Evolutionary conservation across 2,797 vertebrate species (phyloP).

Genomic region (Microctenopoma stevenorrisi): DNA sequence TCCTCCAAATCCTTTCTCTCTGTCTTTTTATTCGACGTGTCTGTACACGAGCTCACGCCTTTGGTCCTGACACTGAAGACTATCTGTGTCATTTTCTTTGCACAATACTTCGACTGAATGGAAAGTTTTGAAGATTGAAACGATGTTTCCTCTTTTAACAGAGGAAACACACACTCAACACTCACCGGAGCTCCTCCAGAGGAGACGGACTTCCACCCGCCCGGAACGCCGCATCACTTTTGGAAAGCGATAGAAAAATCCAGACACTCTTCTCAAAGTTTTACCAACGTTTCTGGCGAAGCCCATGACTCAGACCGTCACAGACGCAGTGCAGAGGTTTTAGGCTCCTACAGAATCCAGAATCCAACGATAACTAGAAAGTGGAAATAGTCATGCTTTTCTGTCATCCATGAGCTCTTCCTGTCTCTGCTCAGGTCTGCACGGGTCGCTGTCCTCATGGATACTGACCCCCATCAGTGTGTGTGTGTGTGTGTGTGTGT

Average conservation of each 20-base stretch:
- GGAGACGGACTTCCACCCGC: conserved; percentile 73
- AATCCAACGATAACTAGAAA: conserved; percentile 9
- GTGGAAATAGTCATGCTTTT: conserved; percentile 20
- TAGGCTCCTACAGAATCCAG: conserved; percentile 1
- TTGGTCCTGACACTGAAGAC: too few relatives aligned
- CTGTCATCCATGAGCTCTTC: conserved; percentile 23
- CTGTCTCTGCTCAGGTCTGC: conserved; percentile 23
- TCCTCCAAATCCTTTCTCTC: conserved; percentile 1
- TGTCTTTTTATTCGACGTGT: conserved; percentile 4
- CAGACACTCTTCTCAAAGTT: conserved; percentile 73
- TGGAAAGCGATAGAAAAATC: conserved; percentile 75
- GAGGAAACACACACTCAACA: neutral
- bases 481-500: conserved; percentile 28
- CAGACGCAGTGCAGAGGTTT: neutral
- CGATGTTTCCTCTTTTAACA: too few relatives aligned
- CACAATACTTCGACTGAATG: neutral
- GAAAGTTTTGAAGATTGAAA: too few relatives aligned
- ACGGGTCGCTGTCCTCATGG: conserved; percentile 33
- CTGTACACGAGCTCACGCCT: too few relatives aligned
- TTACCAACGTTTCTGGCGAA: conserved; percentile 69
- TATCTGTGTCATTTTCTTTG: too few relatives aligned
- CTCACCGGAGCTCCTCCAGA: conserved; percentile 82
- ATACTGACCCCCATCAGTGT: conserved; percentile 33
- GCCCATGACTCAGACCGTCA: conserved; percentile 68
- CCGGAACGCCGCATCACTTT: conserved; percentile 73